These are phyloP conservation scores for Parochlus steinenii DNA, from an alignment of 2,888 invertebrate species.

Conservation along the genomic window DNA sequence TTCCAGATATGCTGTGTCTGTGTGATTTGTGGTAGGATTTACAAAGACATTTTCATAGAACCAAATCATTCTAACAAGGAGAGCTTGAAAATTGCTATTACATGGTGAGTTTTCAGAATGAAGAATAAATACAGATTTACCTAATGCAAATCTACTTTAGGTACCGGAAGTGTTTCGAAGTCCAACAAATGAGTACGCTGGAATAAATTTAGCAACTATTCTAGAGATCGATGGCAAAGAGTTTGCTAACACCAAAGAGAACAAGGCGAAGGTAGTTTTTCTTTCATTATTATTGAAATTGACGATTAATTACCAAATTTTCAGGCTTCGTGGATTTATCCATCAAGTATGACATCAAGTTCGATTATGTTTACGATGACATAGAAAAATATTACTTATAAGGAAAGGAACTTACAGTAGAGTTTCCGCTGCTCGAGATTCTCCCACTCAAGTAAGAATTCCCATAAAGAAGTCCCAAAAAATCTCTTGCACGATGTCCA, in stretches of 20 bases:
- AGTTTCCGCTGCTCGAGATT: slow-evolving; percentile 86
- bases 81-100: slow-evolving; percentile 80
- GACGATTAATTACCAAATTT: background rate
- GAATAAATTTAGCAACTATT: slow-evolving; percentile 93
- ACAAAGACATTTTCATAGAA: slow-evolving; percentile 94
- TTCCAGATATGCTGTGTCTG: slow-evolving; percentile 93
- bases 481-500: slow-evolving; percentile 91
- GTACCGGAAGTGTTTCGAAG: slow-evolving; percentile 93
- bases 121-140: too few species aligned
- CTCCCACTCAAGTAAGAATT: slow-evolving; percentile 83
- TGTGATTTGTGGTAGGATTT: slow-evolving; percentile 97
- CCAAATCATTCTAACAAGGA: slow-evolving; percentile 78
- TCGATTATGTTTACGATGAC: slow-evolving; percentile 92
- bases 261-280: slow-evolving; percentile 63
- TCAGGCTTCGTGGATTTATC: slow-evolving; percentile 34
- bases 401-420: slow-evolving; percentile 94
- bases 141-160: too few species aligned
- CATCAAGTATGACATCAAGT: slow-evolving; percentile 36
- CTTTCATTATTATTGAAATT: background rate
- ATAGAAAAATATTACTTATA: slow-evolving; percentile 64
- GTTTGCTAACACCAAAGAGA: slow-evolving; percentile 85
- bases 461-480: slow-evolving; percentile 99
- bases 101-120: too few species aligned
- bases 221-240: slow-evolving; percentile 93
- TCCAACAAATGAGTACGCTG: slow-evolving; percentile 97